Evolutionary conservation across 2,113 vertebrate genomes (phyloP).

Genomic region (Rhea pennata): DNA sequence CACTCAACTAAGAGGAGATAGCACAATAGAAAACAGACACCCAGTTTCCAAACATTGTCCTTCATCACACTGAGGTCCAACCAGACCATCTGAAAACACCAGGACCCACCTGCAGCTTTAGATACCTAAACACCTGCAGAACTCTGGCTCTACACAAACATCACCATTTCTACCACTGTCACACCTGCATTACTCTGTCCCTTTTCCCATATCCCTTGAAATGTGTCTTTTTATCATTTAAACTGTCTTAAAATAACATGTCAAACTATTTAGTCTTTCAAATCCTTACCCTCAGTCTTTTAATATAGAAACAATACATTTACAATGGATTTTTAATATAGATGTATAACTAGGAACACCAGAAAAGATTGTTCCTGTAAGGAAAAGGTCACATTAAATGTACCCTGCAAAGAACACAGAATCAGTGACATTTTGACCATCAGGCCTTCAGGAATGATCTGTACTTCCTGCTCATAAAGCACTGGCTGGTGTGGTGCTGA

Average conservation of each 20-base stretch:
- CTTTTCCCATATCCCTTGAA: not conserved
- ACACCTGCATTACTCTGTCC: not conserved
- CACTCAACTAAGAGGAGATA: not conserved
- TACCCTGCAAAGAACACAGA: slow-evolving; percentile 15
- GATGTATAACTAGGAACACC: not conserved
- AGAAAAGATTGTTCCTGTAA: not conserved
- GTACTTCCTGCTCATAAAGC: not conserved
- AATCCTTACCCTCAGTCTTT: not conserved
- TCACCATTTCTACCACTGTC: not conserved
- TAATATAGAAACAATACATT: not conserved
- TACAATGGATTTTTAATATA: not conserved
- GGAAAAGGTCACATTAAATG: slow-evolving; percentile 18
- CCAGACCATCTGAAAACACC: not conserved
- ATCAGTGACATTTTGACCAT: slow-evolving; percentile 57
- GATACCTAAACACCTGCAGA: not conserved
- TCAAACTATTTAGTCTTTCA: not conserved
- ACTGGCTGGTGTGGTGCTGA: slow-evolving; percentile 3
- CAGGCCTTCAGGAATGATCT: slow-evolving; percentile 39
- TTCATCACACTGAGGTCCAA: not conserved
- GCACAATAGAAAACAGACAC: not conserved
- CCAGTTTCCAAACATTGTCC: not conserved
- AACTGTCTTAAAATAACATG: not conserved
- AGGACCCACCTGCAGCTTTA: not conserved
- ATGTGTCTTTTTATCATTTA: not conserved
- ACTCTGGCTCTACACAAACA: not conserved